Evolutionary conservation across 2,888 invertebrate species (phyloP), one percentile per base, ranked within the genome.

Genomic region (Trichogramma dendrolimi): DNA sequence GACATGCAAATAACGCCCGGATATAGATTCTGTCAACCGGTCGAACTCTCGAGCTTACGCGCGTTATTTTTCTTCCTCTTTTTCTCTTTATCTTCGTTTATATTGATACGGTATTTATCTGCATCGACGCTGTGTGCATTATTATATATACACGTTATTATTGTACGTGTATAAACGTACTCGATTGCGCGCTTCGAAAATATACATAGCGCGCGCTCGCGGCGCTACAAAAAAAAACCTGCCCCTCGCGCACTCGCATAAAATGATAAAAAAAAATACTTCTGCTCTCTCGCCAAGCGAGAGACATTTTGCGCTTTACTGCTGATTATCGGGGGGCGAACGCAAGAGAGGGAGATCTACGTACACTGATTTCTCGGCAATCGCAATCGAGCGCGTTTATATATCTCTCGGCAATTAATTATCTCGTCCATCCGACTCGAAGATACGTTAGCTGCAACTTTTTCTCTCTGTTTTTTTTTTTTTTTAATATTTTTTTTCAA

Each of bases 1-100:
- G 67, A 64, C 66, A 71, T 71, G 71, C 70, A 71, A 71, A 71
- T 70, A 27, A 71, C 66, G 65, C 63, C 66, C 66, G 67, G 67
- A 67, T 69, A 68, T 66, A 64, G 61, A 58, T 27, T 27, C 27
- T 27, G 27, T 27, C 27, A 27, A 27, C 27, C 27, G 27, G 40
- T 44, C 43, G 27, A 11, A 50, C 42, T 53, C 43, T 51, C 51
- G 55, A 14, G 66, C 66, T 63, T 62, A 57, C 53, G 10, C 44
- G 6, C 42, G 14, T 52, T 50, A 59, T 50, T 55, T 42, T 39
- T 49, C 3, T 42, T 47, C 40, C 27, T 11, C 43, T 43, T 42
- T 43, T 41, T 44, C 14, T 58, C 41, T 46, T 40, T 53, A 41
- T 57, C 42, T 47, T 14, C 46, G 7, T 14, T 27, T 27, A 27